These are phyloP conservation scores for Tolypeutes matacus DNA, from an alignment of 2,797 vertebrate species.

Conservation along the genomic window DNA sequence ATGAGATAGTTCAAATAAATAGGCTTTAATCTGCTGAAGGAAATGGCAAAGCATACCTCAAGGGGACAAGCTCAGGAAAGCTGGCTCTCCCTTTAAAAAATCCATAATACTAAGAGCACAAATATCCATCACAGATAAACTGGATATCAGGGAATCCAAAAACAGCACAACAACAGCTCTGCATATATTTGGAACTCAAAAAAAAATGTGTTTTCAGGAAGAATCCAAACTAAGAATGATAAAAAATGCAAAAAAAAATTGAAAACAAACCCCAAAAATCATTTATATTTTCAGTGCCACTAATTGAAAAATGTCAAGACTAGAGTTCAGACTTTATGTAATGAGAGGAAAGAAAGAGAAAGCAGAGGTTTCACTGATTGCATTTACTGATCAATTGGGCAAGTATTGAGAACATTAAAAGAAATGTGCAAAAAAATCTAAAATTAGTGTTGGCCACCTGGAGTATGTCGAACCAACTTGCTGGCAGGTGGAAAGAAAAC, in stretches of 20 bases:
- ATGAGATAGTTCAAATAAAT: conserved; percentile 73
- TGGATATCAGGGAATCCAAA: neutral
- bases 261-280: neutral
- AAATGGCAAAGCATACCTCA: conserved; percentile 41
- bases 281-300: neutral
- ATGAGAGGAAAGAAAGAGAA: neutral
- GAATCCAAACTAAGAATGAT: neutral
- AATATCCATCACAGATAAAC: conserved; percentile 30
- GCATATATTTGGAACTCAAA: neutral
- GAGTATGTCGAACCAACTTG: neutral
- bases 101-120: neutral
- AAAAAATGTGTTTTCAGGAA: neutral
- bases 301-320: neutral
- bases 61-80: conserved; percentile 55
- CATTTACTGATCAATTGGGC: neutral
- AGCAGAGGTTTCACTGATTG: neutral
- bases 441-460: neutral
- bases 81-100: conserved; percentile 57
- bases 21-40: conserved; percentile 66
- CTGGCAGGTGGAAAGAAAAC: neutral
- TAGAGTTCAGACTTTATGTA: neutral
- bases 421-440: neutral
- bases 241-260: neutral
- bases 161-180: neutral
- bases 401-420: neutral